Conservation (phyloP, 2,797 vertebrate species). For the Sparidentex hasta region DNA sequence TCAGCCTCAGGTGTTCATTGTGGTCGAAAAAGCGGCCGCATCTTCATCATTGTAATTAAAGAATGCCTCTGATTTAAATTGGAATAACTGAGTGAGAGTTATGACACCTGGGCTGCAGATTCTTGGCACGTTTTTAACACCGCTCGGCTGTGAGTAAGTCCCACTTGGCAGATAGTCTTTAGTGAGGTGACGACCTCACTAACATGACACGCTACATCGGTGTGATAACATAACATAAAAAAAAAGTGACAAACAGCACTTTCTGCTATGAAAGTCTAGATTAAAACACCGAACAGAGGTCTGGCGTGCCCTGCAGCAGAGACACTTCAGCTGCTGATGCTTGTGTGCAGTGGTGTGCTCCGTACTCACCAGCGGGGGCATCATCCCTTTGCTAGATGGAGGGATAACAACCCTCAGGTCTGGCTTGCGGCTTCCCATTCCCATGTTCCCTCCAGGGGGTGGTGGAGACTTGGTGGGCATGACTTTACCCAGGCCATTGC, state of each 20-base stretch:
- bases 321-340: constrained; percentile 46
- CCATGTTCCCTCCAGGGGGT: constrained; percentile 93
- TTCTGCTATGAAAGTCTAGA: constrained; percentile 31
- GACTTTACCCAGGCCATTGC: constrained; percentile 95
- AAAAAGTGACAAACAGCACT: constrained; percentile 45
- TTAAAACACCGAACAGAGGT: constrained; percentile 40
- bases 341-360: constrained; percentile 63
- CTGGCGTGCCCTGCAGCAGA: constrained; percentile 57
- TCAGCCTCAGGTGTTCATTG: constrained; percentile 74
- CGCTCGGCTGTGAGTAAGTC: constrained; percentile 29
- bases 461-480: constrained; percentile 98
- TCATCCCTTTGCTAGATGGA: constrained; percentile 97
- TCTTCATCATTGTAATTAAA: constrained; percentile 79
- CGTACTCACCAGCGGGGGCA: constrained; percentile 96
- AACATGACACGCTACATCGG: constrained; percentile 18
- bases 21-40: constrained; percentile 66
- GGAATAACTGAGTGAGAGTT: constrained; percentile 74
- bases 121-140: constrained; percentile 40
- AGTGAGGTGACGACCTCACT: constrained; percentile 44
- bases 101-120: constrained; percentile 68
- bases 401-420: constrained; percentile 99
- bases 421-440: constrained; percentile 95
- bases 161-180: constrained; percentile 34
- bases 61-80: constrained; percentile 74
- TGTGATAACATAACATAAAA: constrained; percentile 44